These are phyloP conservation scores for Piscicola geometra DNA, from an alignment of 2,888 invertebrate species.

Conservation along the genomic window DNA sequence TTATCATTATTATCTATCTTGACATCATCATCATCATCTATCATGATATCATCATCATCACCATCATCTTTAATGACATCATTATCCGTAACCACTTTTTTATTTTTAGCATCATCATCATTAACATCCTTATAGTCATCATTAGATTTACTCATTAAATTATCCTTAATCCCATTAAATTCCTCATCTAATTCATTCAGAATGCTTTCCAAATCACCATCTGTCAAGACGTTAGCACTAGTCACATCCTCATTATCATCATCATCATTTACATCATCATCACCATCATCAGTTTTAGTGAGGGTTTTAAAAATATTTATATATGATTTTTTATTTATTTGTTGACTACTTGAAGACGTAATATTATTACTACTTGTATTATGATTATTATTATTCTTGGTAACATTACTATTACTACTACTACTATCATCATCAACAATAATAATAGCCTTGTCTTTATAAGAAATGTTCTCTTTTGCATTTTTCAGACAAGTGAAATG, in stretches of 20 bases:
- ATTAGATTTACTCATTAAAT: background rate
- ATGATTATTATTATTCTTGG: too few relatives aligned
- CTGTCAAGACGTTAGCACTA: background rate
- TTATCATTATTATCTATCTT: background rate
- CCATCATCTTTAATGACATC: background rate
- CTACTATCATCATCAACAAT: too few relatives aligned
- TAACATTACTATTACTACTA: too few relatives aligned
- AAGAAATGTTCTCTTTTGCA: too few relatives aligned
- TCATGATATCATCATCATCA: slow-evolving; percentile 9
- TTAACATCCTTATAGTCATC: background rate
- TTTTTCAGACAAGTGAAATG: too few relatives aligned
- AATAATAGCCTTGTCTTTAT: too few relatives aligned
- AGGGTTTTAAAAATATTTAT: too few relatives aligned
- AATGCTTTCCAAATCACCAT: background rate
- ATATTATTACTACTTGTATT: too few relatives aligned
- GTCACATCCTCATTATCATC: background rate
- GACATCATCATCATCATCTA: too few relatives aligned
- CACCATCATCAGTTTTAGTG: background rate
- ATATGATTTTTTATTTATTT: too few relatives aligned
- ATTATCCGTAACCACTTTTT: background rate
- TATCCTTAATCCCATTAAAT: background rate
- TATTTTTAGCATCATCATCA: background rate
- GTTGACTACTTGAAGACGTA: too few relatives aligned
- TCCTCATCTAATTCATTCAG: background rate
- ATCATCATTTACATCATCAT: background rate